These are phyloP conservation scores for Aphis gossypii DNA, from an alignment of 1,140 invertebrate genomes.

Conservation along the genomic window DNA sequence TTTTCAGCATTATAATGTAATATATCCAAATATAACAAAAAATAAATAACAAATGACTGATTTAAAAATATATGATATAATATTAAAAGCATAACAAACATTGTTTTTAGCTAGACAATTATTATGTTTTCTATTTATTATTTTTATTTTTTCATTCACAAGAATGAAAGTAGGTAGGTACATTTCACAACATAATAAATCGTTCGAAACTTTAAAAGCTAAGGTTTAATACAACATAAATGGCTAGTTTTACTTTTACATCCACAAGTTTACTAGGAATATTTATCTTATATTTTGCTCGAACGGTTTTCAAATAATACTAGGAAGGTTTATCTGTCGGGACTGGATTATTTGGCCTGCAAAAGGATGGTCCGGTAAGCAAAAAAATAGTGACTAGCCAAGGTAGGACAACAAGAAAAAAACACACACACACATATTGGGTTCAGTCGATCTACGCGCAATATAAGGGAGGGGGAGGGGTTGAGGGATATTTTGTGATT, in stretches of 20 bases:
- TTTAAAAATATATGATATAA: background rate
- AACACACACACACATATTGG: background rate
- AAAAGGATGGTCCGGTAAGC: no score
- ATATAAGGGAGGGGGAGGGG: no score
- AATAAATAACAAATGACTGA: background rate
- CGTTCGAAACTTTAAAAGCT: background rate
- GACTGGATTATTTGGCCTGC: background rate
- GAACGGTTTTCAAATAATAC: conserved; percentile 14
- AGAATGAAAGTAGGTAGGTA: background rate
- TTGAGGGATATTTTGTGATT: background rate
- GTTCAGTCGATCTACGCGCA: background rate
- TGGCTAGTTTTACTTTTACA: background rate
- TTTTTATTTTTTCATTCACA: background rate
- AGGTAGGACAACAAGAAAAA: background rate
- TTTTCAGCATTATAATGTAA: background rate
- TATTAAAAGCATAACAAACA: background rate
- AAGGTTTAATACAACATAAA: background rate
- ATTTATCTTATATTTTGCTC: conserved; percentile 39
- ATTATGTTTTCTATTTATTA: background rate
- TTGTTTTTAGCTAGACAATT: background rate
- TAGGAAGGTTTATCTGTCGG: background rate
- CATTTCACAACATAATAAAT: background rate
- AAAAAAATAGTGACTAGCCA: background rate
- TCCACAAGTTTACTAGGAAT: background rate
- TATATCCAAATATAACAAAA: background rate